These are phyloP conservation scores for Pterophyllum scalare DNA, from an alignment of 2,113 vertebrate genomes.

Conservation along the genomic window DNA sequence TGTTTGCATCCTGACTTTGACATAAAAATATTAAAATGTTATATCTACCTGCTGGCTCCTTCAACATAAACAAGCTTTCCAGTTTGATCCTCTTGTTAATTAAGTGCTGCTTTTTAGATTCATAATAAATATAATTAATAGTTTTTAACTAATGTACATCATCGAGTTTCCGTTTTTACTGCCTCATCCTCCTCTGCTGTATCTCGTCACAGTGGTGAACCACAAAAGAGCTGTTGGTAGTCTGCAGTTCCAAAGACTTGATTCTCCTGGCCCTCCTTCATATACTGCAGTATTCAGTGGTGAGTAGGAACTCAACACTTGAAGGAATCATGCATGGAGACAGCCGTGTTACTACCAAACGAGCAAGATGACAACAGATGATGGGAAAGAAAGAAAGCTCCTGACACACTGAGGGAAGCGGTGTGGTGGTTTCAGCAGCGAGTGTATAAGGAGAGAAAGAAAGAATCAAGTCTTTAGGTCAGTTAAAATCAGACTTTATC, in stretches of 20 bases:
- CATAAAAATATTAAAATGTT: not conserved
- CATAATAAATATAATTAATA: not conserved
- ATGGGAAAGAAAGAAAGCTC: constrained; percentile 39
- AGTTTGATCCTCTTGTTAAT: not conserved
- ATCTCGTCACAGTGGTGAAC: not conserved
- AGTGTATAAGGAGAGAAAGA: constrained; percentile 35
- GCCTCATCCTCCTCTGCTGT: not conserved
- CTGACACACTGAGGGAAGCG: constrained; percentile 20
- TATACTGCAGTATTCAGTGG: constrained; percentile 14
- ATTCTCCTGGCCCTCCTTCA: constrained; percentile 70
- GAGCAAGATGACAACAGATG: constrained; percentile 45
- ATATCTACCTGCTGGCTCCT: not conserved
- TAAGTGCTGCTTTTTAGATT: not conserved
- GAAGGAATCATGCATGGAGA: constrained; percentile 55
- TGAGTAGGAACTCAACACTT: constrained; percentile 46
- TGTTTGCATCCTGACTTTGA: not conserved
- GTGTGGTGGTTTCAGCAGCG: constrained; percentile 38
- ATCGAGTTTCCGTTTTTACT: not conserved
- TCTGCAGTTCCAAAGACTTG: constrained; percentile 59
- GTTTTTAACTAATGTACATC: no score
- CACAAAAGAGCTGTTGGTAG: not conserved
- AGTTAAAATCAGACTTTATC: constrained; percentile 27
- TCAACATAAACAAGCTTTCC: not conserved
- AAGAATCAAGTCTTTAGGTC: constrained; percentile 72
- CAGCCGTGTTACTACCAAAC: constrained; percentile 53